Evolutionary conservation across 2,797 vertebrate genomes (phyloP).

Genomic region (Streptopelia turtur): DNA sequence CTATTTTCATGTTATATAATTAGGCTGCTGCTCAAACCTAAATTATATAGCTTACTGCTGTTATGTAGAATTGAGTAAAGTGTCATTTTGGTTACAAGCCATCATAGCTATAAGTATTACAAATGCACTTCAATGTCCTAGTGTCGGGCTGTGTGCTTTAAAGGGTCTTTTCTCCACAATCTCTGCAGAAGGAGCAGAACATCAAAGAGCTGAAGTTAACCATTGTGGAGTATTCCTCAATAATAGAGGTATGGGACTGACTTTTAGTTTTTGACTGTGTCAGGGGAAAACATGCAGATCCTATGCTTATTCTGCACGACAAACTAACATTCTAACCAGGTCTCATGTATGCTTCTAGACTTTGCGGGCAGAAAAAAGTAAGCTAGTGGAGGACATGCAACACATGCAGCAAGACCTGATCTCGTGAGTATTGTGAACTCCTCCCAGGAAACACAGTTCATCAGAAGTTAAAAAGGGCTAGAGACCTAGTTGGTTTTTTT

Average conservation of each 20-base stretch:
- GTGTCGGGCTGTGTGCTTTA: not conserved
- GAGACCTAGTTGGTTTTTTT: not conserved
- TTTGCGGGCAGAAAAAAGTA: conserved; percentile 85
- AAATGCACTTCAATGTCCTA: not conserved
- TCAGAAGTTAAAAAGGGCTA: not conserved
- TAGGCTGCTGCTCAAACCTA: not conserved
- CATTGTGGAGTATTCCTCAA: conserved; percentile 83
- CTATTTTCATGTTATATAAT: not conserved
- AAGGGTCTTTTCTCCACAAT: not conserved
- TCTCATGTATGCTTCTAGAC: conserved; percentile 72
- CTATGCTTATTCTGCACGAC: not conserved
- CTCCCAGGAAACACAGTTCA: not conserved
- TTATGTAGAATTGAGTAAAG: not conserved
- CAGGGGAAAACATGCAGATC: not conserved
- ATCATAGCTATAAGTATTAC: not conserved
- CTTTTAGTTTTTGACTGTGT: not conserved
- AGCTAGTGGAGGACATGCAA: conserved; percentile 84
- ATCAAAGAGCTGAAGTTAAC: conserved; percentile 85
- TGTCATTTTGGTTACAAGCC: not conserved
- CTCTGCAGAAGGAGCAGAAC: conserved; percentile 83
- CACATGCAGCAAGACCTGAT: conserved; percentile 86
- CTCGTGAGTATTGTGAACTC: conserved; percentile 77
- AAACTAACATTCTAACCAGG: not conserved
- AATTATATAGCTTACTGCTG: not conserved
- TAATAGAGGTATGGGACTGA: conserved; percentile 84